Evolutionary conservation across 35 echinoderm and acorn worm species (phyloP), one percentile per base, ranked within the genome.

Genomic region (Ophioderma brevispina): DNA sequence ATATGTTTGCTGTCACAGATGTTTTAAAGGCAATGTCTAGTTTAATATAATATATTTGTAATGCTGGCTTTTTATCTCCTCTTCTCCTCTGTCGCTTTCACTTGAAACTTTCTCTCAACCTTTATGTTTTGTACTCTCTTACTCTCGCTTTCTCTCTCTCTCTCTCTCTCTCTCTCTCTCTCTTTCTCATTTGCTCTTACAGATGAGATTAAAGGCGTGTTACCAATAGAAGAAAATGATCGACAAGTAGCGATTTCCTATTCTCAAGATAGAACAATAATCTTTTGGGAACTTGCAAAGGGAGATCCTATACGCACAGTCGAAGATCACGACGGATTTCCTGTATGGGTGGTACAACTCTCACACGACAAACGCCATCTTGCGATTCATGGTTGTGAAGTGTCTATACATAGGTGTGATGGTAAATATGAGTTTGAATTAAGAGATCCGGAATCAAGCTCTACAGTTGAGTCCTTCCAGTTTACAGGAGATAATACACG

Each of bases 161-260:
- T 0, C 31, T 55, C 30, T 15, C 15, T 49, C 21, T 56, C 1
- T 64, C 35, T 33, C 52, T 38, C 81, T 33, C 55, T 63, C 8
- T 70, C 28, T 70, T 25, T 70, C 17, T 70, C 28, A 15, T 70
- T 25, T 70, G 28, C n/a, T 15, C 10, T 70, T 70, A 70, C 13
- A 85, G 83, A 59, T 8, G 43, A 85, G 31, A 70, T 85, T 18
- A 85, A 64, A 34, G 83, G 83, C 11, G 83, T 85, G 25, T 55
- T 64, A 37, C 33, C 46, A 37, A 70, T 31, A 14, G 83, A 63
- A 31, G 37, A 64, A 35, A 59, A 85, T 35, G 83, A 70, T 34
- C 83, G 55, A 32, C 83, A 85, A 70, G 52, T 85, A 64, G 83
- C 83, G 5, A 63, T 63, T 33, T 64, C 83, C 8, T 85, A 64